phyloP scores from a whole-genome alignment of 2,888 invertebrate genomes.

The Agrochola lota region DNA sequence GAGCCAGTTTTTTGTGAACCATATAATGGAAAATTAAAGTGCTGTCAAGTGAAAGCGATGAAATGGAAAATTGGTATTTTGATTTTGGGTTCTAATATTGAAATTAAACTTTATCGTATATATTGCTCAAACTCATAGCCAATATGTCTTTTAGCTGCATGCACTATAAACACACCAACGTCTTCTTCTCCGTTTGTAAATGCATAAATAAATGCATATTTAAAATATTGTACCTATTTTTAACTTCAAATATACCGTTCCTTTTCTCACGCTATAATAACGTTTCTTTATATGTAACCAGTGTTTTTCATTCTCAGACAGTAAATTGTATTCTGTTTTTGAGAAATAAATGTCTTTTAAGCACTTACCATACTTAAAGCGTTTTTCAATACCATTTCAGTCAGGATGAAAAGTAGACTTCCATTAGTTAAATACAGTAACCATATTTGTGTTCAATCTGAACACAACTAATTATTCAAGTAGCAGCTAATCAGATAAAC shows the following conservation, averaged over 20 bases:
- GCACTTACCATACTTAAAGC: too few relatives aligned
- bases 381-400: not conserved
- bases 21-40: conserved; percentile 16
- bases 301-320: too few relatives aligned
- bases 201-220: too few relatives aligned
- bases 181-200: too few relatives aligned
- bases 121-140: too few relatives aligned
- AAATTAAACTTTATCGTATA: not conserved
- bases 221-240: too few relatives aligned
- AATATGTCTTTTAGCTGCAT: not conserved
- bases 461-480: conserved; percentile 39
- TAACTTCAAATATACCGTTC: too few relatives aligned
- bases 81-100: not conserved
- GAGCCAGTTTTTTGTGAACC: not conserved
- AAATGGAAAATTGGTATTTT: conserved; percentile 12
- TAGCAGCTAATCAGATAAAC: conserved; percentile 46
- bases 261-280: too few relatives aligned
- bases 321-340: too few relatives aligned
- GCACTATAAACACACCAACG: not conserved
- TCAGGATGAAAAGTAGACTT: not conserved
- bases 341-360: too few relatives aligned
- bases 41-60: conserved; percentile 29
- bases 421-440: conserved; percentile 14
- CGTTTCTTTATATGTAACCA: too few relatives aligned
- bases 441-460: not conserved